Conservation (phyloP, 2,888 invertebrate species). For the Rugalucina vietnamica region DNA sequence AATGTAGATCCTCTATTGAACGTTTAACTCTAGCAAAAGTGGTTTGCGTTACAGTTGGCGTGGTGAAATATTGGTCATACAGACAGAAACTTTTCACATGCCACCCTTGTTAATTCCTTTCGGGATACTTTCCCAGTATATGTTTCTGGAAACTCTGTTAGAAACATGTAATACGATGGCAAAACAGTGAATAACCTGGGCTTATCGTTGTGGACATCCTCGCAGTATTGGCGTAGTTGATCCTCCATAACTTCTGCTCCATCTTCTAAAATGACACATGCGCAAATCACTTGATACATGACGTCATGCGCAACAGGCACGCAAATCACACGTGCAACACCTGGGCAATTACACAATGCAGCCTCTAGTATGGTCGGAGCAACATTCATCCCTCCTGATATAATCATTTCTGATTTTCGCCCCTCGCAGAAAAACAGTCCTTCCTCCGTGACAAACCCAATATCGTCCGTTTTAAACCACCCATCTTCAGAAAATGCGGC, state of each 20-base stretch:
- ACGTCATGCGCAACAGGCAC: constrained; percentile 2
- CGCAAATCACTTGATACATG: constrained; percentile 15
- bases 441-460: constrained; percentile 20
- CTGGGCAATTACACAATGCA: constrained; percentile 5
- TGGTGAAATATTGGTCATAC: too few relatives aligned
- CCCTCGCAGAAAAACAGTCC: constrained; percentile 24
- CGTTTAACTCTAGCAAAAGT: too few relatives aligned
- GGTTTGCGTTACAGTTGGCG: too few relatives aligned
- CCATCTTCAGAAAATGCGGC: constrained; percentile 15
- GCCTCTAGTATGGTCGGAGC: constrained; percentile 33
- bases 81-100: constrained; percentile 2
- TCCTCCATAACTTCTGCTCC: background rate
- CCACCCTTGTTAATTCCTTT: background rate
- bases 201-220: background rate
- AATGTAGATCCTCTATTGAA: too few relatives aligned
- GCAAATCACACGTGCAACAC: background rate
- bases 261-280: background rate
- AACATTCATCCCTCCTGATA: constrained; percentile 32
- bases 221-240: background rate
- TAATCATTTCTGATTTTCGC: constrained; percentile 33
- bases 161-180: constrained; percentile 2
- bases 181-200: background rate
- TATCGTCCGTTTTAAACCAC: constrained; percentile 46
- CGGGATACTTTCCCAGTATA: background rate
- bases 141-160: background rate